phyloP scores from a whole-genome alignment of 2,113 vertebrate genomes.

The Geothlypis trichas region DNA sequence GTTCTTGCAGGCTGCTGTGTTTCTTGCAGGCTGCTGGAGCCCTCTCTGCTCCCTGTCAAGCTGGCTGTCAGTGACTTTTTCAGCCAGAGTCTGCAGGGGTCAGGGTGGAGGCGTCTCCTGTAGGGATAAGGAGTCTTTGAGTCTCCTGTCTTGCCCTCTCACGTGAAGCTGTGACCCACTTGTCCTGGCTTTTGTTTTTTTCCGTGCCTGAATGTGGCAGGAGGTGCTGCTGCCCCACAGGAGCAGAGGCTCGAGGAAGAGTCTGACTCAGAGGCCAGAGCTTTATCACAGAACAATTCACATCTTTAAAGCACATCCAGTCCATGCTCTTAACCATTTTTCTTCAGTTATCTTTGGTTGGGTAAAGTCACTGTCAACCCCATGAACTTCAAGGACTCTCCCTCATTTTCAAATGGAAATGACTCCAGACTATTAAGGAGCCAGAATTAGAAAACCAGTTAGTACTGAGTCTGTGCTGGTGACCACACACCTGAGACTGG shows the following conservation, averaged over 20 bases:
- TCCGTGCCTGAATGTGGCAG: neutral
- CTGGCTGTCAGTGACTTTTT: neutral
- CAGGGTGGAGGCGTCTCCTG: neutral
- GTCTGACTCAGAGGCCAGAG: neutral
- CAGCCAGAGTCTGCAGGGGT: neutral
- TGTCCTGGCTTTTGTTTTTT: neutral
- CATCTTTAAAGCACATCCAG: neutral
- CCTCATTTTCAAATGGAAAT: neutral
- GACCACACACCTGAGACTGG: neutral
- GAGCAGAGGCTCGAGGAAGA: neutral
- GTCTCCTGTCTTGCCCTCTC: neutral
- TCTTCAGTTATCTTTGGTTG: neutral
- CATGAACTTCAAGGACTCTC: neutral
- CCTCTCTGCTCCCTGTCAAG: fast-evolving
- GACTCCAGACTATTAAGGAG: neutral
- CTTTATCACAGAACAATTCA: neutral
- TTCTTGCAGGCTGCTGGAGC: neutral
- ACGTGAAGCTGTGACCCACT: neutral
- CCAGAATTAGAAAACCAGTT: neutral
- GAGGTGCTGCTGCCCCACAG: neutral
- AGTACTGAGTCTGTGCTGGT: neutral
- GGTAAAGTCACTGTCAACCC: neutral
- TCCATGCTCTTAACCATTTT: neutral
- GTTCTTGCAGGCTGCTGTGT: neutral
- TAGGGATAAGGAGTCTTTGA: neutral